Evolutionary conservation across 2,797 vertebrate species (phyloP), one percentile per base, ranked within the genome.

Genomic region (Coccyzus lansbergi): DNA sequence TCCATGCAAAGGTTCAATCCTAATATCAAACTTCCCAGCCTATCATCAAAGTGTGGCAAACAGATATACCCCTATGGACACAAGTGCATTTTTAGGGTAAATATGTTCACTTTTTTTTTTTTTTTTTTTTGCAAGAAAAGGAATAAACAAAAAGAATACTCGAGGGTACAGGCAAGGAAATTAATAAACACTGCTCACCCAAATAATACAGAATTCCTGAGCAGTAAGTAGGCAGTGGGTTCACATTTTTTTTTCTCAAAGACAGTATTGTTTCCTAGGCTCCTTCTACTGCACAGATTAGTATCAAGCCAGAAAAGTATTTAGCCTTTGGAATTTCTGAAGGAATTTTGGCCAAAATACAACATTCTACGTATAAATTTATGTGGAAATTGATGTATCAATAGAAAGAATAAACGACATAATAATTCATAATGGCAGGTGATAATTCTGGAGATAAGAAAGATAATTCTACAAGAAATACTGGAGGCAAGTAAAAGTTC

Each of bases 181-280:
- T 55, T 59, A 52, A 31, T 72, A 44, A 80, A 48, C 36, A 90
- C n/a, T 75, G 42, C n/a, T 86, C 46, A 65, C 21, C 5, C 9
- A 0, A 75, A 36, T 38, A 88, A 78, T 49, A 76, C 29, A 88
- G 69, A 90, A 93, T 88, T 95, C 92, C 83, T 90, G 55, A 92
- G 49, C 60, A 84, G 36, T 78, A 88, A 95, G 74, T 11, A 90
- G 59, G 87, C 69, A 82, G 55, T 22, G 24, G 63, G 78, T 46
- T 90, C 56, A 51, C 72, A 24, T 85, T 71, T 91, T 68, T n/a
- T 86, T 93, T 89, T 63, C 78, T 94, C 83, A 96, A 95, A 88
- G 15, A 74, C 18, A 42, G 62, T 76, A 96, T 93, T 92, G 87
- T 96, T 95, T 91, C 83, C 67, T 34, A 58, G 90, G 29, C 33